Evolutionary conservation across 2,888 invertebrate species (phyloP).

Genomic region (Watsonalla cultraria): DNA sequence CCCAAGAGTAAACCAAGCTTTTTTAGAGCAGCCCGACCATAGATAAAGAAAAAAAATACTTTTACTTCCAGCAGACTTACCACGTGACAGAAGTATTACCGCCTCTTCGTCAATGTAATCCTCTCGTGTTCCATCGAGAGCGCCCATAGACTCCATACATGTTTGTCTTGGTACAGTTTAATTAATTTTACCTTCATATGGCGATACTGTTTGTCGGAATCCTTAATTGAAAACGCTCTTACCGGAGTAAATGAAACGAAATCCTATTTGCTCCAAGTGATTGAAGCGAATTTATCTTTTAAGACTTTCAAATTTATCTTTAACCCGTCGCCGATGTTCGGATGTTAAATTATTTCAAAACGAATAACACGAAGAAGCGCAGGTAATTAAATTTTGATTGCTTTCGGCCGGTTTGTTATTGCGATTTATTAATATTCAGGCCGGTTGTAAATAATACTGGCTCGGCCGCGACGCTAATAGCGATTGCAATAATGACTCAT

Average conservation of each 20-base stretch:
- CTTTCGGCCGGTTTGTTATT: slow-evolving; percentile 58
- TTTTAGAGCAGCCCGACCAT: too few relatives aligned
- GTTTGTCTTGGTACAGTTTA: slow-evolving; percentile 76
- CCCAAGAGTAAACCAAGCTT: too few relatives aligned
- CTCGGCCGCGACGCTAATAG: slow-evolving; percentile 55
- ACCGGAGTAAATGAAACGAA: slow-evolving; percentile 74
- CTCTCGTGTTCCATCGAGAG: slow-evolving; percentile 39
- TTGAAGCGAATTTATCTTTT: slow-evolving; percentile 76
- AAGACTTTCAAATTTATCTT: slow-evolving; percentile 73
- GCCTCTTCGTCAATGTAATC: slow-evolving; percentile 29
- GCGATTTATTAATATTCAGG: slow-evolving; percentile 66
- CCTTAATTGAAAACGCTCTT: slow-evolving; percentile 78
- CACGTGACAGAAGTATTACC: slow-evolving; percentile 11
- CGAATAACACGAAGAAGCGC: slow-evolving; percentile 42
- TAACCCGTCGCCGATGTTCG: slow-evolving; percentile 50
- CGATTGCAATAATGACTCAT: slow-evolving; percentile 61
- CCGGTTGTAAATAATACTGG: slow-evolving; percentile 54
- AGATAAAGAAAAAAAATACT: too few relatives aligned
- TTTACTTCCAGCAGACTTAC: too few relatives aligned
- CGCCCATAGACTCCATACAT: slow-evolving; percentile 58
- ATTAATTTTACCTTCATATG: slow-evolving; percentile 79
- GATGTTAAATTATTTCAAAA: slow-evolving; percentile 47
- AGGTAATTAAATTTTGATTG: slow-evolving; percentile 72
- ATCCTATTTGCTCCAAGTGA: slow-evolving; percentile 76
- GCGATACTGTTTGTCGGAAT: slow-evolving; percentile 75